A percentile compares a stretch with the other conserved stretches of the same genome.
These are phyloP conservation scores for Lasiurus borealis DNA, from an alignment of 2,113 vertebrate genomes.

Conservation along the genomic window DNA sequence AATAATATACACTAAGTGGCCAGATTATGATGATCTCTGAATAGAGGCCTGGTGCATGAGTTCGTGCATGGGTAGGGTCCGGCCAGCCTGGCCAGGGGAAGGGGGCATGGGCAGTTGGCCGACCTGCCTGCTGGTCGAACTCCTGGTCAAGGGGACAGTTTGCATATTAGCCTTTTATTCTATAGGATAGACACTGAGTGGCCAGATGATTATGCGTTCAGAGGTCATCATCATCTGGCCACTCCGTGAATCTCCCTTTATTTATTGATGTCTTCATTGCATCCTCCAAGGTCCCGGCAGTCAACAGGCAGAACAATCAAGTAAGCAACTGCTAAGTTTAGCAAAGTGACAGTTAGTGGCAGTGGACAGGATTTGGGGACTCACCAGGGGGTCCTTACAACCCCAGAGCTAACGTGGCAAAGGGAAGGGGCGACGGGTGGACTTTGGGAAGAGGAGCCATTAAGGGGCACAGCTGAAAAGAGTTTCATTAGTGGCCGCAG, in stretches of 20 bases:
- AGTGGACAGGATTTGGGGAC: slow-evolving; percentile 8
- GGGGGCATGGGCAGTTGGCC: no score
- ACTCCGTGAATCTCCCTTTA: background rate
- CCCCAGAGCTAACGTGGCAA: background rate
- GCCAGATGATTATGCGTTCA: no score
- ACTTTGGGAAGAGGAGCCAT: no score
- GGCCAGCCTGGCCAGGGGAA: no score
- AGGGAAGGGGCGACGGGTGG: background rate
- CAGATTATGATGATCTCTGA: no score
- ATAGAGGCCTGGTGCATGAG: no score
- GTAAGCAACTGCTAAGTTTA: slow-evolving; percentile 54
- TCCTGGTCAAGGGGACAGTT: no score
- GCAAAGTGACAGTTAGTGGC: background rate
- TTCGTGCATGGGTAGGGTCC: no score
- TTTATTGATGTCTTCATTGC: background rate
- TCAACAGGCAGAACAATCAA: background rate
- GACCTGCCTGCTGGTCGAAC: no score
- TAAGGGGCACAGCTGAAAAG: background rate
- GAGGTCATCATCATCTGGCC: no score
- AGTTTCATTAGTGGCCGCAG: background rate
- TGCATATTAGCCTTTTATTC: no score
- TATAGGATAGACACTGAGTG: no score
- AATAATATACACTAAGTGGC: background rate
- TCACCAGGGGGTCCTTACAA: background rate
- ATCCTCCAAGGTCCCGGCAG: background rate